Conservation (phyloP, 2,888 invertebrate genomes). For the Noctua comes region DNA sequence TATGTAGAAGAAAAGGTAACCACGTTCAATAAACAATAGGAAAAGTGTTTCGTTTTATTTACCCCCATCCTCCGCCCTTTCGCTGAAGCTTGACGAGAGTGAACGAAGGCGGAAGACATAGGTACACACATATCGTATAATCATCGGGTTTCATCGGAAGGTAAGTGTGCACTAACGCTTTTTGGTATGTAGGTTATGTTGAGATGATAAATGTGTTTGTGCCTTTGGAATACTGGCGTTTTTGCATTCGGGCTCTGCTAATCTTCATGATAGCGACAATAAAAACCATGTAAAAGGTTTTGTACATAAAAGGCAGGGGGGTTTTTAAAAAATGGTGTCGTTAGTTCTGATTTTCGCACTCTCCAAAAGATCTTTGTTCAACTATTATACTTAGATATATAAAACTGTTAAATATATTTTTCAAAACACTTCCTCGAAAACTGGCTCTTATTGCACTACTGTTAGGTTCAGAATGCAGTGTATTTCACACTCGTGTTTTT, state of each 20-base stretch:
- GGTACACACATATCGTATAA: constrained; percentile 2
- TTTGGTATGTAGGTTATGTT: constrained; percentile 16
- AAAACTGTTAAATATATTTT: background rate
- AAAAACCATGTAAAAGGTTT: background rate
- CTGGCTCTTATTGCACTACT: background rate
- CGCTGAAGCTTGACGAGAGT: constrained; percentile 33
- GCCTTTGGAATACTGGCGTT: background rate
- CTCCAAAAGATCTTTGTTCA: background rate
- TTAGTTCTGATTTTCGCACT: background rate
- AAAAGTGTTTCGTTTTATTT: constrained; percentile 67
- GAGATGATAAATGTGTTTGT: constrained; percentile 7
- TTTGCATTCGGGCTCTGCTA: background rate
- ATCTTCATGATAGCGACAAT: background rate
- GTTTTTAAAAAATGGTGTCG: background rate
- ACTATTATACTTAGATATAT: background rate
- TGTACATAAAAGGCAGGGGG: background rate
- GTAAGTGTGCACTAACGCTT: constrained; percentile 38
- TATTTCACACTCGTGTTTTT: too few relatives aligned
- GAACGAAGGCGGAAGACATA: constrained; percentile 39
- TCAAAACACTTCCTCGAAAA: background rate
- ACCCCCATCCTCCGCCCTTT: constrained; percentile 38
- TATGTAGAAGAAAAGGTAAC: constrained; percentile 21
- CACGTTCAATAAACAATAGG: constrained; percentile 63
- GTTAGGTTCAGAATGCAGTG: background rate
- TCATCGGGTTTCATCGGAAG: constrained; percentile 11